Evolutionary conservation across 2,113 vertebrate genomes (phyloP).

Genomic region (Gavia stellata): DNA sequence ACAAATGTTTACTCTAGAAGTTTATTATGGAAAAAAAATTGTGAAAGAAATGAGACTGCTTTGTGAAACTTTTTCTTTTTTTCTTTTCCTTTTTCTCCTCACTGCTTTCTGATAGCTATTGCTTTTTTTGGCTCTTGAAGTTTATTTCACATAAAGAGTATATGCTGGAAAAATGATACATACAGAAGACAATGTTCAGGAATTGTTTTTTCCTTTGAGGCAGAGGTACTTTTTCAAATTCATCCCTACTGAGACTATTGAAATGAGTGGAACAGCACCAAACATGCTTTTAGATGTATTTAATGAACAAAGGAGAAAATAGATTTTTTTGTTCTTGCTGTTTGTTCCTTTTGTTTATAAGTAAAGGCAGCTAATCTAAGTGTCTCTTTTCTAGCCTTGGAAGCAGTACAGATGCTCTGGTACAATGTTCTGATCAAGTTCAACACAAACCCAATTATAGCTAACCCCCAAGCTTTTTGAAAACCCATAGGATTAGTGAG

Average conservation of each 20-base stretch:
- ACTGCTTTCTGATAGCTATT: neutral
- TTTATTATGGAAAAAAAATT: neutral
- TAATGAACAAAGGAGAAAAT: neutral
- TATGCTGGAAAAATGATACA: neutral
- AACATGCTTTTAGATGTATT: neutral
- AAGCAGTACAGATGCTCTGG: neutral
- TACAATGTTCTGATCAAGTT: neutral
- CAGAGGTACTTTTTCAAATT: neutral
- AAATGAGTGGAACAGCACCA: neutral
- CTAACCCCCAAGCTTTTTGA: neutral
- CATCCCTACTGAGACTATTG: neutral
- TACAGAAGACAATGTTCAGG: neutral
- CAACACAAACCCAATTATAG: constrained; percentile 6
- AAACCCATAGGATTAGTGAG: neutral
- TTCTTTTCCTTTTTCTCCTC: neutral
- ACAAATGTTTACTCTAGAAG: neutral
- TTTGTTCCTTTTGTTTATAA: neutral
- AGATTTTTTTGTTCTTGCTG: neutral
- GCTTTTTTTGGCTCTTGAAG: neutral
- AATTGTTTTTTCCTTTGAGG: neutral
- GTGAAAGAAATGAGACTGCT: neutral
- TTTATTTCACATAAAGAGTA: neutral
- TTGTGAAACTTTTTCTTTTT: neutral
- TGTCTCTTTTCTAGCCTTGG: neutral
- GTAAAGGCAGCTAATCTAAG: neutral